Percentiles rank a stretch among this genome's conserved stretches.
Evolutionary conservation across 2,888 invertebrate genomes (phyloP).

Genomic region (Nomada fucata): DNA sequence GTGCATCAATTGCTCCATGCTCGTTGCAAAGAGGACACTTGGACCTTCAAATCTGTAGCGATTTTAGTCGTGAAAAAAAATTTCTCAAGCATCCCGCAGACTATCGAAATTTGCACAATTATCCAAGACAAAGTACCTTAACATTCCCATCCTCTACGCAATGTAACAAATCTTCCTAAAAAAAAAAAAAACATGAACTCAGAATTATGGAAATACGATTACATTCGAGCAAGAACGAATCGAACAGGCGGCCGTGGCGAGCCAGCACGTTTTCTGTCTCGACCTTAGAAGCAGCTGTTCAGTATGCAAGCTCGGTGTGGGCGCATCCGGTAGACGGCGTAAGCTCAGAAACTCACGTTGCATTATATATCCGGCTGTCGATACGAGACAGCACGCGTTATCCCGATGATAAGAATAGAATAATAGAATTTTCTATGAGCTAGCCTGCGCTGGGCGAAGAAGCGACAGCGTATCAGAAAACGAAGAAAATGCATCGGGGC

Average conservation of each 20-base stretch:
- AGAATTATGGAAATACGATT: neutral
- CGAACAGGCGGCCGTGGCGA: constrained; percentile 57
- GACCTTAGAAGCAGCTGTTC: constrained; percentile 70
- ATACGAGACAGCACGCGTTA: constrained; percentile 69
- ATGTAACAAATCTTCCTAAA: too few species aligned
- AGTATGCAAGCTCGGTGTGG: constrained; percentile 82
- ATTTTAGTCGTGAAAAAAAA: too few species aligned
- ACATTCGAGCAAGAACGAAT: neutral
- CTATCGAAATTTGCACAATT: too few species aligned
- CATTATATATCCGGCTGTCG: constrained; percentile 79
- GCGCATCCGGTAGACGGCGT: constrained; percentile 79
- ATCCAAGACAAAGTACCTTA: too few species aligned
- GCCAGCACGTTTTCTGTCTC: constrained; percentile 75
- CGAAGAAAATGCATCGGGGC: constrained; percentile 55
- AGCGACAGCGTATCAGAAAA: constrained; percentile 52
- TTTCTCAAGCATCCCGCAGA: too few species aligned
- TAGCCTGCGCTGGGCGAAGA: constrained; percentile 1
- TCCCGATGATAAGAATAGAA: constrained; percentile 78
- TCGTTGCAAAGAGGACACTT: too few species aligned
- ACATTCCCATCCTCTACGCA: too few species aligned
- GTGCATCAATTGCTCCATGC: too few species aligned
- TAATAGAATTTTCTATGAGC: constrained; percentile 78
- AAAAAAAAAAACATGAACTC: too few species aligned
- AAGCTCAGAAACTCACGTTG: constrained; percentile 80
- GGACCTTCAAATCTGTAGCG: too few species aligned